Percentiles rank a stretch among this genome's conserved stretches.
phyloP scores from a whole-genome alignment of 30 jellyfish, hydroid and myxozoan species.

The Aurelia aurita region DNA sequence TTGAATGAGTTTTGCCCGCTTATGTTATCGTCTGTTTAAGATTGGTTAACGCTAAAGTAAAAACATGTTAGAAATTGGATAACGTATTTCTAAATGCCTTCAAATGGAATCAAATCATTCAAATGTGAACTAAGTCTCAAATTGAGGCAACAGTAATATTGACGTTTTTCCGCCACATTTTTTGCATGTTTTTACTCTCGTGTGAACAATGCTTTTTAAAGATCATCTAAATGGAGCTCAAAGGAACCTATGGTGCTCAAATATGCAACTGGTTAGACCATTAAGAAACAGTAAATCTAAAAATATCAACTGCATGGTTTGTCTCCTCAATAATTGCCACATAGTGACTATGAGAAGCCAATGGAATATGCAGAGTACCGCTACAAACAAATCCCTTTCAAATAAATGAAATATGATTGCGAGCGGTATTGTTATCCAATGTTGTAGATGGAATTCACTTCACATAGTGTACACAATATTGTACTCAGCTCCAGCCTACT shows the following conservation, averaged over 20 bases:
- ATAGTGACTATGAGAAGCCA: constrained; percentile 86
- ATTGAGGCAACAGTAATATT: too few species aligned
- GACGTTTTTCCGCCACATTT: too few species aligned
- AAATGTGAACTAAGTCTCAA: too few species aligned
- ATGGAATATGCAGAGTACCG: constrained; percentile 96
- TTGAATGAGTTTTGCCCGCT: too few species aligned
- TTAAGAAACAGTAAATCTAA: background rate
- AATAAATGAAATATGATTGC: background rate
- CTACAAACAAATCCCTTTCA: constrained; percentile 54
- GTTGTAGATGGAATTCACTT: constrained; percentile 76
- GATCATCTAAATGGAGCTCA: background rate
- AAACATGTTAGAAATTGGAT: too few species aligned
- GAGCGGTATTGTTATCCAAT: constrained; percentile 73
- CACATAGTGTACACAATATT: constrained; percentile 46
- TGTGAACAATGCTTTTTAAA: background rate
- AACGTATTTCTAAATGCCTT: too few species aligned
- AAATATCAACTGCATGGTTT: constrained; percentile 91
- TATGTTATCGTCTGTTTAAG: too few species aligned
- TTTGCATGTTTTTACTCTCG: too few species aligned
- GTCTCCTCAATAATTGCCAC: constrained; percentile 85
- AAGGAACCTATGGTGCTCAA: background rate
- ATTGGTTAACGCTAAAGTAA: too few species aligned
- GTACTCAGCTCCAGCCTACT: constrained; percentile 78
- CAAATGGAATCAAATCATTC: too few species aligned
- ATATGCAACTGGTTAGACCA: background rate